These are phyloP conservation scores for Mesoclemmys tuberculata DNA, from an alignment of 2,113 vertebrate species.

Conservation along the genomic window DNA sequence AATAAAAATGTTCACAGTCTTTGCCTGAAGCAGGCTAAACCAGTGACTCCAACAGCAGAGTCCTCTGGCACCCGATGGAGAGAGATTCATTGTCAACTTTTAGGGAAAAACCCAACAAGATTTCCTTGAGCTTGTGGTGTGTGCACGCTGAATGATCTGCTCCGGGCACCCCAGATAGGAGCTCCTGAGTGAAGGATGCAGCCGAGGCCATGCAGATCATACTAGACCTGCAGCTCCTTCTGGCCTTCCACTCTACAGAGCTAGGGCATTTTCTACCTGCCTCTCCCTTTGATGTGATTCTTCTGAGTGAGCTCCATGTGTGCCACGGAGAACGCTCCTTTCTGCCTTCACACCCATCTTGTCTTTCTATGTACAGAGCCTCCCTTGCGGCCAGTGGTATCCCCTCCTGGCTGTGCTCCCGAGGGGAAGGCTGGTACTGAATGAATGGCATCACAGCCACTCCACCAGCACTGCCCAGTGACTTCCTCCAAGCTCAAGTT, in stretches of 20 bases:
- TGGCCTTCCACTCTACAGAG: not conserved
- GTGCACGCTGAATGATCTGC: too few species aligned
- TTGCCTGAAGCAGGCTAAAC: not conserved
- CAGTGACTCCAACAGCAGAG: too few species aligned
- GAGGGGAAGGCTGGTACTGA: not conserved
- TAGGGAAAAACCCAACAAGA: too few species aligned
- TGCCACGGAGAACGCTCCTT: not conserved
- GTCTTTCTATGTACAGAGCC: not conserved
- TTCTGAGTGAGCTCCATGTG: not conserved
- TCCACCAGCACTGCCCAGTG: not conserved
- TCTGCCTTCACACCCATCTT: not conserved
- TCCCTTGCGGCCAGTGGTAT: not conserved
- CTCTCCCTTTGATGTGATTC: not conserved
- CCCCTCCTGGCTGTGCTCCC: not conserved
- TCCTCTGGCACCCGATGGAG: too few species aligned
- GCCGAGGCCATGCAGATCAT: not conserved
- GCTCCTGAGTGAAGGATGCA: too few species aligned
- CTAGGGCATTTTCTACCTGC: not conserved
- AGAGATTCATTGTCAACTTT: not conserved
- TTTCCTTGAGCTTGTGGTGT: not conserved
- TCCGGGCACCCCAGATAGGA: too few species aligned
- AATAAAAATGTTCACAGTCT: too few species aligned
- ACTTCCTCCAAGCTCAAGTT: not conserved
- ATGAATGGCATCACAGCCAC: not conserved
- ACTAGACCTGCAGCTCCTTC: not conserved